Evolutionary conservation across 2,113 vertebrate genomes (phyloP).

Genomic region (Nicator chloris): DNA sequence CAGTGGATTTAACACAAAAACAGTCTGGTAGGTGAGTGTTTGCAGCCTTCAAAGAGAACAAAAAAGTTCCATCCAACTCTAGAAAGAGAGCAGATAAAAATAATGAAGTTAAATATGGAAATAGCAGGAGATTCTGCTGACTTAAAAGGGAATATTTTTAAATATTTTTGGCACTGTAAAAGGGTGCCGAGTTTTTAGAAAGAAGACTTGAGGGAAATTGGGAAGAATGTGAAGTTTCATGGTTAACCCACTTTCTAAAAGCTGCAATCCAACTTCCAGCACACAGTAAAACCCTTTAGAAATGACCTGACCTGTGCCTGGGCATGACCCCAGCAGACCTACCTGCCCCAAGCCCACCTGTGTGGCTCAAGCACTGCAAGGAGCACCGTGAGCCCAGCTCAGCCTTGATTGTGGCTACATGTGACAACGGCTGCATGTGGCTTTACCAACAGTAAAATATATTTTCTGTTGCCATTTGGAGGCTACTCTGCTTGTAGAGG

Average conservation of each 20-base stretch:
- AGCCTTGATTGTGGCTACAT: neutral
- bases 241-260: neutral
- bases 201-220: neutral
- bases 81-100: slow-evolving; percentile 22
- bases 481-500: neutral
- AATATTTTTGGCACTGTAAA: neutral
- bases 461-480: neutral
- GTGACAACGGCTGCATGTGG: neutral
- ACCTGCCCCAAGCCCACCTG: neutral
- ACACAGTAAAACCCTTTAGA: neutral
- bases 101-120: slow-evolving; percentile 11
- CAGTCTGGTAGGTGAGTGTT: neutral
- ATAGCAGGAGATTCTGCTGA: neutral
- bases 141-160: slow-evolving; percentile 26
- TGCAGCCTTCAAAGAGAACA: neutral
- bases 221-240: neutral
- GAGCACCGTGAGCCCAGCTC: neutral
- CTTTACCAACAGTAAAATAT: neutral
- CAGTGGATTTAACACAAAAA: neutral
- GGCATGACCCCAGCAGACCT: neutral
- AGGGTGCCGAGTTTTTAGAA: neutral
- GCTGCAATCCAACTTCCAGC: neutral
- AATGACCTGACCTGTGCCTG: neutral
- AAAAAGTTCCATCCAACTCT: neutral
- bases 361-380: neutral